Evolutionary conservation across 2,113 vertebrate genomes (phyloP).

Genomic region (Larimichthys polyactis): DNA sequence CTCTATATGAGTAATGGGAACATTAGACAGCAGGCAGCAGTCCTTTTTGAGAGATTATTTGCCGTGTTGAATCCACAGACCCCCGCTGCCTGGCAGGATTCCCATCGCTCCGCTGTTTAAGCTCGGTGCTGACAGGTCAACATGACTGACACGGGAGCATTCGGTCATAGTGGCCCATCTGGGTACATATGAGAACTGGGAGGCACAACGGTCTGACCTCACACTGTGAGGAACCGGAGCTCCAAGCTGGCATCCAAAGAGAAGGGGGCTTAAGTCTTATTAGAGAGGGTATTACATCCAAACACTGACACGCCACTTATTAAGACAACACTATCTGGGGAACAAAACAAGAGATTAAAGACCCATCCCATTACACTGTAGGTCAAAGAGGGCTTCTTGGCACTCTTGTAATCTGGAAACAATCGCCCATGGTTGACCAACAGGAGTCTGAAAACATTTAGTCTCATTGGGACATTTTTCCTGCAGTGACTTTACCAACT

Average conservation of each 20-base stretch:
- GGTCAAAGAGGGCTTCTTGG: conserved; percentile 68
- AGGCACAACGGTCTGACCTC: conserved; percentile 52
- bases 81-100: conserved; percentile 23
- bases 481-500: conserved; percentile 30
- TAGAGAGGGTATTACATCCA: conserved; percentile 78
- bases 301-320: conserved; percentile 76
- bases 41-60: conserved; percentile 57
- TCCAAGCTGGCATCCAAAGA: conserved; percentile 67
- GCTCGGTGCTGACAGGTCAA: conserved; percentile 56
- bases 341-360: conserved; percentile 77
- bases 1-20: conserved; percentile 58
- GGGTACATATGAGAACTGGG: conserved; percentile 42
- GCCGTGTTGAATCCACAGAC: conserved; percentile 41
- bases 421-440: conserved; percentile 69
- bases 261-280: conserved; percentile 80
- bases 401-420: conserved; percentile 73
- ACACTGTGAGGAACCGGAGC: conserved; percentile 55
- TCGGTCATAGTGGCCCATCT: conserved; percentile 67
- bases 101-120: conserved; percentile 44
- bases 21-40: conserved; percentile 53
- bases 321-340: conserved; percentile 78
- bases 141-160: conserved; percentile 60
- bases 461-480: conserved; percentile 52
- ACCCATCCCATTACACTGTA: conserved; percentile 68
- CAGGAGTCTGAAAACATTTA: conserved; percentile 53